Evolutionary conservation across 2,113 vertebrate species (phyloP).

Genomic region (Suncus etruscus): DNA sequence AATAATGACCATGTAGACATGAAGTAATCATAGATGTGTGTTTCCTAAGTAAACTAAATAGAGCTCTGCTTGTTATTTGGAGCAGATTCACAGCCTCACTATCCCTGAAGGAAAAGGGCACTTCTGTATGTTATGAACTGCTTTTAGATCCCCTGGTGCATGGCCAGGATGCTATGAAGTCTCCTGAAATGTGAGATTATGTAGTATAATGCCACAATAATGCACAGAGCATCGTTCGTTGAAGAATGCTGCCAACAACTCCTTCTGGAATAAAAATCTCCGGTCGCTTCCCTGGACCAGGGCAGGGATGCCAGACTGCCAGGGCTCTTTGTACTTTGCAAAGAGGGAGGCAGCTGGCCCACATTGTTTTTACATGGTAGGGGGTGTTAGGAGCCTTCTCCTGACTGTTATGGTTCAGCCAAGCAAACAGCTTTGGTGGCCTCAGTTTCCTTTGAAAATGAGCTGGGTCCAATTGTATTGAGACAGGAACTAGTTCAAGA

Average conservation of each 20-base stretch:
- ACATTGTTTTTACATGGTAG: not conserved
- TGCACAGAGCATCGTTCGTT: constrained; percentile 63
- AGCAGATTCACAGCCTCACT: constrained; percentile 70
- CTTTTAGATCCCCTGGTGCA: constrained; percentile 78
- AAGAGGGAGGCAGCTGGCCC: not conserved
- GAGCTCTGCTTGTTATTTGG: constrained; percentile 71
- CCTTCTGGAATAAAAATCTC: constrained; percentile 74
- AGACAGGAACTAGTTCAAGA: not conserved
- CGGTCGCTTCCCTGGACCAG: constrained; percentile 37
- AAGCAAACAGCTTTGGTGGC: not conserved
- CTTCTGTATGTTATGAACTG: constrained; percentile 78
- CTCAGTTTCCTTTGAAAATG: constrained; percentile 22
- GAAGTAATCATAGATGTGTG: constrained; percentile 71
- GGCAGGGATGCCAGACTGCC: constrained; percentile 5
- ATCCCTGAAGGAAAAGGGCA: constrained; percentile 71
- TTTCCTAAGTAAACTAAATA: constrained; percentile 68
- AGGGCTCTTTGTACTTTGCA: constrained; percentile 19
- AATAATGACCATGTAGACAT: constrained; percentile 55
- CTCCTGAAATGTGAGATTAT: constrained; percentile 79
- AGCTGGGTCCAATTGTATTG: constrained; percentile 20
- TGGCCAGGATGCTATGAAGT: constrained; percentile 77
- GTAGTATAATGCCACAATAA: constrained; percentile 77
- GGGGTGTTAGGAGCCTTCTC: not conserved
- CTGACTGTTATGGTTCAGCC: not conserved
- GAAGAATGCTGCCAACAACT: constrained; percentile 69